Conservation (phyloP, 2,797 vertebrate genomes). For the Buceros bicornis region DNA sequence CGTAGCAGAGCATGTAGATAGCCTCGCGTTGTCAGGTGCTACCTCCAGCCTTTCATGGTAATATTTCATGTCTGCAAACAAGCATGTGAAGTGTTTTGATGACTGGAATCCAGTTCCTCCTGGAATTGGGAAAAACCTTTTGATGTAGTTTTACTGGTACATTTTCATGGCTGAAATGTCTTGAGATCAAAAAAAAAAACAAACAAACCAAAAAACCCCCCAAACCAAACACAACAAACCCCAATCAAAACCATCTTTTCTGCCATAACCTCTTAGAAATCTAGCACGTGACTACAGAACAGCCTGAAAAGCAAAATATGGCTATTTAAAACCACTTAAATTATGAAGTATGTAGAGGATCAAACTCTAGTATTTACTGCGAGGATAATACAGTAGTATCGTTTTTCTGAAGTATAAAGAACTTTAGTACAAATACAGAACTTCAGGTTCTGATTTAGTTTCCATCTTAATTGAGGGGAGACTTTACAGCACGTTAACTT, state of each 20-base stretch:
- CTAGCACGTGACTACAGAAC: neutral
- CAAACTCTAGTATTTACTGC: neutral
- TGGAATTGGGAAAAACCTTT: neutral
- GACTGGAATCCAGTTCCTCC: neutral
- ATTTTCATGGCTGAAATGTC: neutral
- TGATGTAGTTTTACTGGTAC: neutral
- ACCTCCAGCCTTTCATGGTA: neutral
- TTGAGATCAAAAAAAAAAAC: neutral
- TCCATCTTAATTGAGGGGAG: neutral
- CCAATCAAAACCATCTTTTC: neutral
- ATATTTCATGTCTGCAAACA: neutral
- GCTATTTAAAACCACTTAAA: neutral
- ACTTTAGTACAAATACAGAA: neutral
- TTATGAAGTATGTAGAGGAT: neutral
- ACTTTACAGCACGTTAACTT: neutral
- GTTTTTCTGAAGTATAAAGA: neutral
- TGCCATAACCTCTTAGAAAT: neutral
- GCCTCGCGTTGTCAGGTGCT: neutral
- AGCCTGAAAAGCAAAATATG: neutral
- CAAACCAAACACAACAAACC: neutral
- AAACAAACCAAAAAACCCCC: neutral
- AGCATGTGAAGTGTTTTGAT: neutral
- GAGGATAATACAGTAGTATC: neutral
- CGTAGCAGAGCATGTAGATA: neutral
- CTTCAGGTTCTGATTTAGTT: neutral